Conservation (phyloP, 2,888 invertebrate genomes). For the Thalpophila matura region DNA sequence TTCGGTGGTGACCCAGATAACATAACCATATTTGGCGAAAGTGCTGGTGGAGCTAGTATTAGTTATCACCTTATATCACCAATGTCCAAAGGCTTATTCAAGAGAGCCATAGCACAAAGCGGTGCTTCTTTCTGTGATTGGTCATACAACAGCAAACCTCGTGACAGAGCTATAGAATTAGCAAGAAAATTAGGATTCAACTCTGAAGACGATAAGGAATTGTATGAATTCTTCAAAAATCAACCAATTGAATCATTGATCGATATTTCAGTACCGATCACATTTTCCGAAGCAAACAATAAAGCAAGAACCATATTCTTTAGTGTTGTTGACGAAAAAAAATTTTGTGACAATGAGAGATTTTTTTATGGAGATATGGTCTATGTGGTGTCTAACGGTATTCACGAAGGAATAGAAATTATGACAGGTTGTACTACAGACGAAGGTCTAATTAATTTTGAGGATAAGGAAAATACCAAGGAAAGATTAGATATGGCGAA, state of each 20-base stretch:
- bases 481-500: conserved; percentile 27
- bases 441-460: conserved; percentile 92
- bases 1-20: conserved; percentile 74
- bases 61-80: conserved; percentile 75
- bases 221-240: conserved; percentile 67
- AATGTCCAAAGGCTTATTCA: conserved; percentile 77
- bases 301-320: conserved; percentile 49
- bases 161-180: conserved; percentile 77
- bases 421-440: conserved; percentile 93
- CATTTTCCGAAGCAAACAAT: conserved; percentile 62
- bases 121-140: conserved; percentile 92
- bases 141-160: conserved; percentile 81
- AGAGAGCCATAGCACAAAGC: conserved; percentile 92
- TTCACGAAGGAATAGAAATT: conserved; percentile 91
- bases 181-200: conserved; percentile 69
- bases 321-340: conserved; percentile 68
- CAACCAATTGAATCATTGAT: conserved; percentile 62
- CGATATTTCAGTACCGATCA: conserved; percentile 50
- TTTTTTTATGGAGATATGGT: conserved; percentile 70
- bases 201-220: conserved; percentile 65
- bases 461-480: no score
- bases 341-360: conserved; percentile 68
- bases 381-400: conserved; percentile 83
- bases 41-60: conserved; percentile 72
- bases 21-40: conserved; percentile 75